phyloP scores from a whole-genome alignment of 2,113 vertebrate genomes.

The Panthera tigris region DNA sequence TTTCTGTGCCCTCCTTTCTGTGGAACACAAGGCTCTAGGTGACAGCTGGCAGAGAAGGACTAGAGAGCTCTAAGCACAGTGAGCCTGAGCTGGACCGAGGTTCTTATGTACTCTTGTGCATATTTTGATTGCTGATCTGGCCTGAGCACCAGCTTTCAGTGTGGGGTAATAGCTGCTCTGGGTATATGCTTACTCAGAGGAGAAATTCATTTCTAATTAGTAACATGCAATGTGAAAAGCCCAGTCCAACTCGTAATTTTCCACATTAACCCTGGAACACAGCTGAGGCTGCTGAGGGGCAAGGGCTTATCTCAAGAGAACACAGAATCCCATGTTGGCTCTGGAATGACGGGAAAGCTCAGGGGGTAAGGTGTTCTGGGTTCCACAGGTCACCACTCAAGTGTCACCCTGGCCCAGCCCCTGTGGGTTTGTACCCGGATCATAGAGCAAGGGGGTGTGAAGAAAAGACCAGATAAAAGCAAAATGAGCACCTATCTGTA shows the following conservation, averaged over 20 bases:
- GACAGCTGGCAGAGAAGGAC: background rate
- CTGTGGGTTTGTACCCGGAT: background rate
- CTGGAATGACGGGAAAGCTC: background rate
- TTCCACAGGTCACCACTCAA: background rate
- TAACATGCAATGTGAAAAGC: slow-evolving; percentile 50
- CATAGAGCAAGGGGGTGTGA: background rate
- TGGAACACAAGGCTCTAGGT: background rate
- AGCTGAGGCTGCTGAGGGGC: background rate
- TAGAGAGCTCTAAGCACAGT: background rate
- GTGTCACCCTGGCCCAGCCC: background rate
- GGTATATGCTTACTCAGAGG: background rate
- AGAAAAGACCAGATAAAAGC: background rate
- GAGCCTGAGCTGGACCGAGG: background rate
- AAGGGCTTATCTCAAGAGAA: slow-evolving; percentile 45
- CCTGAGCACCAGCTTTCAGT: background rate
- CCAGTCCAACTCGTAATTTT: slow-evolving; percentile 45
- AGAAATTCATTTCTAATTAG: slow-evolving; percentile 81
- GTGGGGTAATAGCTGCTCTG: slow-evolving; percentile 56
- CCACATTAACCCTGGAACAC: slow-evolving; percentile 64
- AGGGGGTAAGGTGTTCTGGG: background rate
- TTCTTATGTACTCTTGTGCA: background rate
- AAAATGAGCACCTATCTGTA: background rate
- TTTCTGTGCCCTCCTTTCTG: background rate
- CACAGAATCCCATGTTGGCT: background rate
- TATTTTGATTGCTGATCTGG: background rate